Conservation (phyloP, 2,888 invertebrate species). For the Noctuana brunneofusca region DNA sequence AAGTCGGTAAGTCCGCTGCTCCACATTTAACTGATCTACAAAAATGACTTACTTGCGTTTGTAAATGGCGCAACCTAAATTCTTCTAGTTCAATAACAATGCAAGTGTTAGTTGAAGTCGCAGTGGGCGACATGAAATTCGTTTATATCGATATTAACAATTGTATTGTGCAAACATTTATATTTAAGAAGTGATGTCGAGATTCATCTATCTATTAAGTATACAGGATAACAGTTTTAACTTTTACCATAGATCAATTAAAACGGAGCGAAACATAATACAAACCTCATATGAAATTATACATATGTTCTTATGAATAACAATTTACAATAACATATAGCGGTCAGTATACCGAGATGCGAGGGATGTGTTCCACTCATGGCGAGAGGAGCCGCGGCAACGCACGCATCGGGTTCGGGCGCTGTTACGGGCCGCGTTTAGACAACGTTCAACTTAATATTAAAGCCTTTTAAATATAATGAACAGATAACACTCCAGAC, state of each 20-base stretch:
- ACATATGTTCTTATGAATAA: slow-evolving; percentile 52
- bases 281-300: slow-evolving; percentile 46
- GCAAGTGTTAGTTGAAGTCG: slow-evolving; percentile 2
- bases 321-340: slow-evolving; percentile 52
- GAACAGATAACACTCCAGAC: slow-evolving; percentile 35
- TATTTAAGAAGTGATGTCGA: slow-evolving; percentile 28
- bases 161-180: slow-evolving; percentile 2
- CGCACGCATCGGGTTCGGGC: slow-evolving; percentile 34
- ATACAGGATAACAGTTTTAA: slow-evolving; percentile 8
- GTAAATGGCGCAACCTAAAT: not conserved
- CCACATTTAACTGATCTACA: slow-evolving; percentile 61
- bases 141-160: slow-evolving; percentile 4
- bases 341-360: slow-evolving; percentile 57
- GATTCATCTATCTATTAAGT: slow-evolving; percentile 26
- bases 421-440: not conserved
- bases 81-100: slow-evolving; percentile 33
- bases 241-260: slow-evolving; percentile 57
- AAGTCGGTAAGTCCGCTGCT: slow-evolving; percentile 51
- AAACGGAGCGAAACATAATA: slow-evolving; percentile 59
- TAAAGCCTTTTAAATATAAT: slow-evolving; percentile 28
- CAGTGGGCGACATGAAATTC: slow-evolving; percentile 11
- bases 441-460: slow-evolving; percentile 31
- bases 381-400: slow-evolving; percentile 9
- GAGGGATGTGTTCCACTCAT: slow-evolving; percentile 58
- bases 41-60: slow-evolving; percentile 1